A percentile compares a stretch with the other conserved stretches of the same genome.
These are phyloP conservation scores for Ischnura elegans DNA, from an alignment of 2,888 invertebrate genomes.

Conservation along the genomic window DNA sequence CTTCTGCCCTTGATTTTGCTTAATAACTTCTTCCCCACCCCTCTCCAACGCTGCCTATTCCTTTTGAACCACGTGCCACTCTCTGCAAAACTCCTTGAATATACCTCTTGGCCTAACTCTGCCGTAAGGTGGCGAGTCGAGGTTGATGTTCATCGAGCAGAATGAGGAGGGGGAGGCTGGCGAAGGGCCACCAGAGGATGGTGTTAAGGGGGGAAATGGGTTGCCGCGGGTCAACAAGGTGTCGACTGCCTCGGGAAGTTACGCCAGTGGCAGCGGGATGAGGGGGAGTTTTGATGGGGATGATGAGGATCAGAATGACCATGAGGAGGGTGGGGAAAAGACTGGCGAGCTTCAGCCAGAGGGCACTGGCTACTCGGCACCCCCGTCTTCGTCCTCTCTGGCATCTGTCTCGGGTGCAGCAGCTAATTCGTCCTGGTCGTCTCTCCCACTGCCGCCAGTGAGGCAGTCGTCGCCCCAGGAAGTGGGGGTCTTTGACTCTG, in stretches of 20 bases:
- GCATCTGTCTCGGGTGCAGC: conserved; percentile 36
- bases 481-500: conserved; percentile 36
- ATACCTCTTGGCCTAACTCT: neutral
- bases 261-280: neutral
- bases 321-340: conserved; percentile 50
- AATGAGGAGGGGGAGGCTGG: conserved; percentile 31
- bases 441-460: conserved; percentile 38
- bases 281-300: conserved; percentile 46
- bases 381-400: conserved; percentile 53
- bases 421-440: conserved; percentile 9
- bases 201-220: neutral
- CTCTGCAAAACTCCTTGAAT: neutral
- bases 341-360: conserved; percentile 54
- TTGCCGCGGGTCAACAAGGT: conserved; percentile 12
- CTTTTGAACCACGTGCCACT: conserved; percentile 40
- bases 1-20: neutral
- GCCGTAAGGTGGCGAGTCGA: conserved; percentile 39
- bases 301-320: conserved; percentile 16
- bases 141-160: conserved; percentile 16
- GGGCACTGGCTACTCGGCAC: conserved; percentile 53
- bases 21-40: neutral
- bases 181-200: conserved; percentile 13
- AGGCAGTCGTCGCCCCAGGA: conserved; percentile 58
- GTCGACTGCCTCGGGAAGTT: neutral
- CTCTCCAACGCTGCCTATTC: neutral